Percentiles rank a stretch among this genome's conserved stretches.
phyloP scores from a whole-genome alignment of 2,888 invertebrate genomes.

The Cheilosia scutellata region DNA sequence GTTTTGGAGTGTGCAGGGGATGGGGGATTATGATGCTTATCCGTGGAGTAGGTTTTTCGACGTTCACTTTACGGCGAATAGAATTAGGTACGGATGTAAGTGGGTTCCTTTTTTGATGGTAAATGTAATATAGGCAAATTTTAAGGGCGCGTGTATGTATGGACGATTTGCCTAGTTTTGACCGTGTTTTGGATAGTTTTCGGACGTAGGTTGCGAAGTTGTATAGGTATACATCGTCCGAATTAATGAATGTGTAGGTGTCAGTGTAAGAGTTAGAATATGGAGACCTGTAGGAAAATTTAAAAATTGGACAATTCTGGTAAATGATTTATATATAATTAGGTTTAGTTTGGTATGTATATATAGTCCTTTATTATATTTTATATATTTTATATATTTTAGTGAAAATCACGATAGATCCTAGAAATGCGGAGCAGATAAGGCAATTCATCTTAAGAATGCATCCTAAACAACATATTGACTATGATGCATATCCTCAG shows the following conservation, averaged over 20 bases:
- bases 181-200: constrained; percentile 24
- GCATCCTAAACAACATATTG: too few relatives aligned
- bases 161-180: constrained; percentile 50
- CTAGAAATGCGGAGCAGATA: too few relatives aligned
- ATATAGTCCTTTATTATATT: too few relatives aligned
- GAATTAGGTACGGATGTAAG: constrained; percentile 59
- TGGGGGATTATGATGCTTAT: constrained; percentile 63
- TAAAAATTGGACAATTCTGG: not conserved
- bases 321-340: too few relatives aligned
- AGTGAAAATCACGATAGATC: too few relatives aligned
- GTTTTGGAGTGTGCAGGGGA: constrained; percentile 44
- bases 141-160: constrained; percentile 41
- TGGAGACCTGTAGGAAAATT: not conserved
- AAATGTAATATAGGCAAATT: constrained; percentile 53
- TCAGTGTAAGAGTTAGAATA: too few relatives aligned
- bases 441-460: too few relatives aligned
- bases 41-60: constrained; percentile 70
- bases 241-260: too few relatives aligned
- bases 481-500: too few relatives aligned
- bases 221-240: not conserved
- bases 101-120: constrained; percentile 27
- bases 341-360: too few relatives aligned
- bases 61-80: constrained; percentile 64
- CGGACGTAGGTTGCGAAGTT: not conserved
- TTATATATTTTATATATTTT: too few relatives aligned